A percentile compares a stretch with the other conserved stretches of the same genome.
Conservation (phyloP, 2,888 invertebrate genomes). For the Patella depressa region DNA sequence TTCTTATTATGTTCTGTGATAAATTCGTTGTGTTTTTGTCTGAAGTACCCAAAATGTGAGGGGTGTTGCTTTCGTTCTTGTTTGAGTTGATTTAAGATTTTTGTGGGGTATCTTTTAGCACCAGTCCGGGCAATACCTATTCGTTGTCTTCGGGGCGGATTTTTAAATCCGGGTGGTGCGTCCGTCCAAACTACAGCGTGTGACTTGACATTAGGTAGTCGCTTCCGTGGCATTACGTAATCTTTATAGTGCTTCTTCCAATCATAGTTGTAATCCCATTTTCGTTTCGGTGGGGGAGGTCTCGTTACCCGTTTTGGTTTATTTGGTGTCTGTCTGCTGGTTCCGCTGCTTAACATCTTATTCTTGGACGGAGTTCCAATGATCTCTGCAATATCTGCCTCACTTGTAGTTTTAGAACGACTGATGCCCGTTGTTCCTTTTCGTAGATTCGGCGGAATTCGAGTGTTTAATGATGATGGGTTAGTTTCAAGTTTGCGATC, state of each 20-base stretch:
- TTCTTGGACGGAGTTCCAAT: too few species aligned
- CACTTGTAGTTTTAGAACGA: too few species aligned
- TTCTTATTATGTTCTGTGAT: constrained; percentile 9
- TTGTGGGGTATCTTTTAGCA: not conserved
- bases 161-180: not conserved
- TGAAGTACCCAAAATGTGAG: not conserved
- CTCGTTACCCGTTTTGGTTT: not conserved
- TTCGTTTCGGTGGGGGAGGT: not conserved
- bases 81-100: not conserved
- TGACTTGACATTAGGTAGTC: not conserved
- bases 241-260: not conserved
- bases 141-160: too few species aligned
- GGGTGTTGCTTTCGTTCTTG: not conserved
- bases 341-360: too few species aligned
- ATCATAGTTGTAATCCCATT: not conserved
- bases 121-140: not conserved
- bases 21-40: not conserved
- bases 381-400: too few species aligned
- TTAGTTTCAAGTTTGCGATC: too few species aligned
- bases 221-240: not conserved
- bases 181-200: not conserved
- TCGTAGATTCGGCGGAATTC: too few species aligned
- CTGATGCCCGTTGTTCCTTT: too few species aligned
- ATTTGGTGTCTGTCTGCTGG: not conserved
- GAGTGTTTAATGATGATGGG: too few species aligned